Evolutionary conservation across 2,888 invertebrate species (phyloP), one percentile per base, ranked within the genome.

Genomic region (Danaus chrysippus): DNA sequence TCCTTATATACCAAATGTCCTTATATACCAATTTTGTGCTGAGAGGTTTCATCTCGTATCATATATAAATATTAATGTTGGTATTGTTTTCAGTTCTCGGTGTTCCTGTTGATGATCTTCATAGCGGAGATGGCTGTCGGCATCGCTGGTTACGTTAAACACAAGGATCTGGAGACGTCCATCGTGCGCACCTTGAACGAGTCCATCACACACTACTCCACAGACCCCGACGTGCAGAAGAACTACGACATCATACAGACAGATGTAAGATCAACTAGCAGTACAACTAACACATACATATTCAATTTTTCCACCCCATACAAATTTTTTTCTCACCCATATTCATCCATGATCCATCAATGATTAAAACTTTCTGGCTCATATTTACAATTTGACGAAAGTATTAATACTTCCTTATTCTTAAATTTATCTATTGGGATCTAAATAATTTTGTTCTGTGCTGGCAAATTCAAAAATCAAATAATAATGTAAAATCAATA

Each of bases 161-260:
- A 94, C 61, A 91, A 93, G 64, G 94, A 96, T 70, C 92, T 96
- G 59, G 93, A 93, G 73, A 82, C 84, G 0, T 93, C 95, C 76
- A 88, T 97, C 70, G 91, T 94, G 73, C 89, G 88, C 3, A 94
- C 94, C 70, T 92, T 98, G 77, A 96, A 95, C 86, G 87, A 87
- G 58, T 95, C 94, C 72, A 94, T 95, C 93, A 87, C 88, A 70
- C 91, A 93, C 68, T 98, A 96, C 83, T 91, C 91, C 3, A 90
- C 79, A 6, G 92, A 95, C 71, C 75, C 82, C 0, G 93, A 94
- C 68, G 93, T 95, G 59, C 93, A 92, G 60, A 93, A 93, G 77
- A 94, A 95, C 56, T 97, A 97, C 95, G 94, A 97, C 79, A 93
- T 96, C 71, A 91, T 97, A 76, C 98, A 98, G 87, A 94, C 94